Conservation (phyloP, 2,113 vertebrate species). For the Elgaria multicarinata region DNA sequence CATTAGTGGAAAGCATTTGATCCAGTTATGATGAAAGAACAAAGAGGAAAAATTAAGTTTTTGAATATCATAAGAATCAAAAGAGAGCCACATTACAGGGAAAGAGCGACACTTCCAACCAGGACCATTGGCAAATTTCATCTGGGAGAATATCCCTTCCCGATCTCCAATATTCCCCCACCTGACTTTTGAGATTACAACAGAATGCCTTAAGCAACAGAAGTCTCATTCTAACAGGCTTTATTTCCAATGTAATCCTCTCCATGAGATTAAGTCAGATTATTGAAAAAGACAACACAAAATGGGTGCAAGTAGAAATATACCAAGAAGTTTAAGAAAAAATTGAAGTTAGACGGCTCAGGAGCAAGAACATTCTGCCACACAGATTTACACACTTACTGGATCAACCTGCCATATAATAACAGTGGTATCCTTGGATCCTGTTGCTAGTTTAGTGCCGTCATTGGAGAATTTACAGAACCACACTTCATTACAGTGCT, state of each 20-base stretch:
- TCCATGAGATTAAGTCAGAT: neutral
- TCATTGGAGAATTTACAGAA: conserved; percentile 99
- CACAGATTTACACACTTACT: conserved; percentile 78
- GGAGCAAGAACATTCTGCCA: neutral
- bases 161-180: neutral
- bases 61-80: neutral
- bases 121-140: neutral
- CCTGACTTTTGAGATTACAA: neutral
- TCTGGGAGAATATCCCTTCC: neutral
- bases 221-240: neutral
- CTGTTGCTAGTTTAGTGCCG: conserved; percentile 96
- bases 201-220: neutral
- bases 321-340: neutral
- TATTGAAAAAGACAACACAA: neutral
- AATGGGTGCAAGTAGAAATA: neutral
- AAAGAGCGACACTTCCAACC: neutral
- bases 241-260: neutral
- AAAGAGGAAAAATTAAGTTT: neutral
- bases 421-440: conserved; percentile 97
- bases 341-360: neutral
- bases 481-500: conserved; percentile 99
- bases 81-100: neutral
- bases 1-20: neutral
- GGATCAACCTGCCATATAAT: conserved; percentile 96
- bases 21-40: neutral